phyloP scores from a whole-genome alignment of 2,797 vertebrate genomes.

The Cheirogaleus major region DNA sequence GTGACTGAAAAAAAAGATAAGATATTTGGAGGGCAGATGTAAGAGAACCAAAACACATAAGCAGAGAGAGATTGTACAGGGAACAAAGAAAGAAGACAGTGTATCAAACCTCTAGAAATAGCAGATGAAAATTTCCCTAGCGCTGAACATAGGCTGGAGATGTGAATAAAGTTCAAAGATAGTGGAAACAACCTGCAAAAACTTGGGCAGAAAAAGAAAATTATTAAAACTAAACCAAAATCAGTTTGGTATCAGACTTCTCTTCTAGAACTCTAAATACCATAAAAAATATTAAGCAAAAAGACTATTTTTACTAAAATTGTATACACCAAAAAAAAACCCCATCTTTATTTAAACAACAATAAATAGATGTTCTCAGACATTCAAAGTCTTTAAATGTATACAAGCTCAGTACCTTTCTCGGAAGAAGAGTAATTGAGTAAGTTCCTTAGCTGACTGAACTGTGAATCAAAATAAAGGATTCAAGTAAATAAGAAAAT shows the following conservation, averaged over 20 bases:
- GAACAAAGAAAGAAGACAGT: background rate
- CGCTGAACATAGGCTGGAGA: background rate
- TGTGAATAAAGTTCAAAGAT: background rate
- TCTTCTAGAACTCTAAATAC: background rate
- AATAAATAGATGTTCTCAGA: background rate
- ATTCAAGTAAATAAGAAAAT: background rate
- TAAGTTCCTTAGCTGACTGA: background rate
- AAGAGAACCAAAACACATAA: background rate
- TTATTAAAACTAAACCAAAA: background rate
- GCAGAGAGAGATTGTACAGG: background rate
- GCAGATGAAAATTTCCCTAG: background rate
- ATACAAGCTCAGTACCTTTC: background rate
- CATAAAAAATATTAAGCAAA: background rate
- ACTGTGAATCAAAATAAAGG: background rate
- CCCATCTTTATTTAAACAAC: background rate
- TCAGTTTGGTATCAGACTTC: background rate
- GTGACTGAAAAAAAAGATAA: background rate
- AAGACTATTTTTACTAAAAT: background rate
- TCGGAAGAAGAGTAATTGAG: background rate
- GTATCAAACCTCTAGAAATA: background rate
- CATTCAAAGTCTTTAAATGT: background rate
- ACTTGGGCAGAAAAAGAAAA: background rate
- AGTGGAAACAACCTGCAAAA: constrained; percentile 6
- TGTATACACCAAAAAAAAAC: background rate
- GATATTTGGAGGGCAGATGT: background rate